Evolutionary conservation across 2,113 vertebrate genomes (phyloP), one percentile per base, ranked within the genome.

Genomic region (Bagarius yarrelli): DNA sequence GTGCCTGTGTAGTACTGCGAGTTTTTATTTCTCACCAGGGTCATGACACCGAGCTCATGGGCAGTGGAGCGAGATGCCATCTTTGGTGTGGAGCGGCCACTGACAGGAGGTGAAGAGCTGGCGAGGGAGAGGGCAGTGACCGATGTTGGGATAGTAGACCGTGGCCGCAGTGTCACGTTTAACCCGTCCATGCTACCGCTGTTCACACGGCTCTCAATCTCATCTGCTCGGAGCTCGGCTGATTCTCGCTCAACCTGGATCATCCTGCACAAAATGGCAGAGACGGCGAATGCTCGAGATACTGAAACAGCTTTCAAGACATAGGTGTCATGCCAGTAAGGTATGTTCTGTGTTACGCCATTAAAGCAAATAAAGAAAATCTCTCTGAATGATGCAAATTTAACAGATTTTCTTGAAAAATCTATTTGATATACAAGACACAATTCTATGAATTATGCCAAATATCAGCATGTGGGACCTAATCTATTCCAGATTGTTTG

Each of bases 171-270:
- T 2, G 94, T 96, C 84, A 97, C 92, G 69, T 98, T 96, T 23
- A 98, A 93, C 30, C 95, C 97, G 12, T 98, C 97, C 95, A 98
- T 96, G 88, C 97, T 99, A 88, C 96, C 93, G 0, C 97, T 97
- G 9, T 95, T 97, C 64, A 98, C 96, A 0, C 95, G 95, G 0
- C 94, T 95, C 92, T 99, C 95, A 0, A 98, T 93, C 90, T 98
- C 97, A 52, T 98, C 97, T 0, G 96, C 95, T 0, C 95, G 95
- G 25, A 98, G 93, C 88, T 98, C 96, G 0, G 97, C 95, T 16
- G 95, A 97, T 82, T 98, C 97, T 82, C 97, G 95, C 87, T 99
- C 97, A 81, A 98, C 97, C 89, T 99, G 97, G 88, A 99, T 98
- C 96, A 98, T 97, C 91, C 97, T 99, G 84, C 2, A 67, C 30